Percentiles rank a stretch among this genome's conserved stretches.
Conservation (phyloP, 2,113 vertebrate species). For the Oryzias celebensis region DNA sequence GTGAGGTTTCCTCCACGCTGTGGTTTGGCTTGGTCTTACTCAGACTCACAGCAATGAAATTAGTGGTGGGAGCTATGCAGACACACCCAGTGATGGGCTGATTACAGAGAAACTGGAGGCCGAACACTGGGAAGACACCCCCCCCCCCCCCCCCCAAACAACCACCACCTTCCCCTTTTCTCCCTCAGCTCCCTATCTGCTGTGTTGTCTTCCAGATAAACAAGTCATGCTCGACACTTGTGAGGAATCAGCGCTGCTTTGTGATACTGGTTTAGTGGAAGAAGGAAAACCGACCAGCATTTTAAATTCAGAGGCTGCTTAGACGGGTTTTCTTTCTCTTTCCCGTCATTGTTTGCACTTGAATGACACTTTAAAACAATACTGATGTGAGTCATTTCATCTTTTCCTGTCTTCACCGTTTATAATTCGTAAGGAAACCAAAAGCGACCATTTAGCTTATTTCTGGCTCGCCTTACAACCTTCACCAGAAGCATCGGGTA, state of each 20-base stretch:
- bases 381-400: no score
- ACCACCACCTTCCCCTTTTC: background rate
- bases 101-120: constrained; percentile 76
- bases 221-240: constrained; percentile 24
- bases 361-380: no score
- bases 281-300: background rate
- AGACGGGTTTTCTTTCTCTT: background rate
- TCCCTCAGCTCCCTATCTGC: constrained; percentile 11
- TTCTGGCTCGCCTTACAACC: no score
- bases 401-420: no score
- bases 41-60: constrained; percentile 76
- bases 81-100: constrained; percentile 79
- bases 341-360: no score
- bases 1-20: constrained; percentile 63
- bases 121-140: constrained; percentile 54
- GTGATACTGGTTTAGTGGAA: background rate
- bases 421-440: no score
- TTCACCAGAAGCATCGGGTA: no score
- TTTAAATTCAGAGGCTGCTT: background rate
- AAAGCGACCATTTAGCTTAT: no score
- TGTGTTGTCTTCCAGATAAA: constrained; percentile 42
- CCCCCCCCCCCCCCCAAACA: background rate
- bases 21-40: constrained; percentile 66
- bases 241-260: constrained; percentile 5
- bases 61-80: constrained; percentile 74